Conservation (phyloP, 1,140 invertebrate species). For the Musca vetustissima region DNA sequence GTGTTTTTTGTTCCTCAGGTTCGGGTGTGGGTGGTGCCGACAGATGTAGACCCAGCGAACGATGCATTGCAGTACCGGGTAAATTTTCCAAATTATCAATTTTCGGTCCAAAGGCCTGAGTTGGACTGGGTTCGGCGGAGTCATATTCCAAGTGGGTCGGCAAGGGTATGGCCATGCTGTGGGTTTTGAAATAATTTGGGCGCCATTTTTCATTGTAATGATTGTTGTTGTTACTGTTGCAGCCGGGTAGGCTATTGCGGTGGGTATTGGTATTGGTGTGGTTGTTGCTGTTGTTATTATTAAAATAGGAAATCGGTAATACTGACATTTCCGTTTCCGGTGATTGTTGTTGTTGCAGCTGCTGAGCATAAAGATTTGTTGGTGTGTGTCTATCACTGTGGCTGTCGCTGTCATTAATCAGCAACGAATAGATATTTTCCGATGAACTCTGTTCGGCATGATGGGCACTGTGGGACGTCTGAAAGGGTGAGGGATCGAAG, state of each 20-base stretch:
- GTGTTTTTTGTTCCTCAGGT: background rate
- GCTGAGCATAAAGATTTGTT: background rate
- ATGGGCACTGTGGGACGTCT: constrained; percentile 14
- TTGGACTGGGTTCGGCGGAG: constrained; percentile 50
- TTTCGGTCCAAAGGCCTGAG: constrained; percentile 46
- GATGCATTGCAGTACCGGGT: constrained; percentile 48
- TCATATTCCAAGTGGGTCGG: constrained; percentile 50
- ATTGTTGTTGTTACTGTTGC: background rate
- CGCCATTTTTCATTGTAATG: constrained; percentile 48
- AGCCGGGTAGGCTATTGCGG: background rate
- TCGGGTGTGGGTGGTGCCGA: constrained; percentile 30
- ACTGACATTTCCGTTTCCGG: constrained; percentile 7
- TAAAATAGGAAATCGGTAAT: constrained; percentile 1
- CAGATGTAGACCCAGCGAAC: constrained; percentile 37
- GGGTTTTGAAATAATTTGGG: constrained; percentile 30
- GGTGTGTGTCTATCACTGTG: background rate
- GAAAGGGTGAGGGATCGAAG: constrained; percentile 4
- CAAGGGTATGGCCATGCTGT: constrained; percentile 38
- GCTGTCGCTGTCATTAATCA: constrained; percentile 13
- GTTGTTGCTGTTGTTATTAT: background rate
- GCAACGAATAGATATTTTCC: constrained; percentile 28
- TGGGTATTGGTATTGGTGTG: background rate
- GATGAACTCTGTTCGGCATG: background rate
- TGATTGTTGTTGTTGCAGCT: constrained; percentile 4
- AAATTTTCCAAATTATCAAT: constrained; percentile 46